Percentiles rank a stretch among this genome's conserved stretches.
Conservation (phyloP, 1,140 invertebrate genomes). For the Drosophila takahashii region DNA sequence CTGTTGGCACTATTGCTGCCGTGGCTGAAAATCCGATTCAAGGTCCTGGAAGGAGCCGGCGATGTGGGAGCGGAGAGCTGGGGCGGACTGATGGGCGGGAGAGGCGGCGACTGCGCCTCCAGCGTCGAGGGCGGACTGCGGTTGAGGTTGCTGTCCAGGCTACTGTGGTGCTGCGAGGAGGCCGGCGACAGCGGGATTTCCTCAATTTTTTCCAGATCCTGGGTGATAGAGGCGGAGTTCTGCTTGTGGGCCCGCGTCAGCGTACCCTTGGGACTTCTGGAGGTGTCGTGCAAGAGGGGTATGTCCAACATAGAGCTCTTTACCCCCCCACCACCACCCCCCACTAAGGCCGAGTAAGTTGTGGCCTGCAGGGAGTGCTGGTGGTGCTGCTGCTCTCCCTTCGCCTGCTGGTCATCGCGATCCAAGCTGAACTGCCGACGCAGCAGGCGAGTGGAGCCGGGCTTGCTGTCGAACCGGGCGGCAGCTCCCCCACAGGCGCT, state of each 20-base stretch:
- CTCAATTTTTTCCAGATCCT: constrained; percentile 90
- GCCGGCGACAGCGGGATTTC: constrained; percentile 86
- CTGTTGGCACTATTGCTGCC: constrained; percentile 15
- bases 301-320: constrained; percentile 78
- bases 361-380: constrained; percentile 70
- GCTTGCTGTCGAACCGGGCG: constrained; percentile 69
- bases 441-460: constrained; percentile 86
- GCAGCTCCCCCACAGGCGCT: constrained; percentile 21
- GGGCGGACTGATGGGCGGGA: constrained; percentile 52
- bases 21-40: constrained; percentile 65
- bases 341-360: constrained; percentile 62
- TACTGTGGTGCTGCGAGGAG: constrained; percentile 79
- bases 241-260: constrained; percentile 87
- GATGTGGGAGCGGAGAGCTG: constrained; percentile 75
- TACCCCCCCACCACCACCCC: constrained; percentile 26
- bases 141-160: constrained; percentile 81
- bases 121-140: constrained; percentile 78
- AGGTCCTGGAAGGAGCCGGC: constrained; percentile 68
- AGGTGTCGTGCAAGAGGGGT: constrained; percentile 70
- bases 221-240: constrained; percentile 89
- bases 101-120: constrained; percentile 73
- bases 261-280: constrained; percentile 76
- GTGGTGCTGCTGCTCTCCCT: constrained; percentile 76
- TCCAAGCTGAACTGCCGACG: constrained; percentile 90
- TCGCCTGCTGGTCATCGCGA: constrained; percentile 86